Conservation (phyloP, 2,113 vertebrate species). For the Hippocampus zosterae region DNA sequence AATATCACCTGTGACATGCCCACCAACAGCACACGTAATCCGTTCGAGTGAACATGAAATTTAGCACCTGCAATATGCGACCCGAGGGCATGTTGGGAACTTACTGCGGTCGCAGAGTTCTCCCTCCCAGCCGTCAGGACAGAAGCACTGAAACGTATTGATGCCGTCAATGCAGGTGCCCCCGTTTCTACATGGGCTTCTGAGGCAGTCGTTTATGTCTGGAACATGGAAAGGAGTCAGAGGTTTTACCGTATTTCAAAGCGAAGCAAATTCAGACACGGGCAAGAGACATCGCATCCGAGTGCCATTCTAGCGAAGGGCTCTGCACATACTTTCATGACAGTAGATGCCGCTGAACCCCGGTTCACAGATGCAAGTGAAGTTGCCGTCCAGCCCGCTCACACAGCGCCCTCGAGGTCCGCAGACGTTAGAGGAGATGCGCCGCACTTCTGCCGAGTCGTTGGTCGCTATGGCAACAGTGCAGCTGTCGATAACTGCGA, state of each 20-base stretch:
- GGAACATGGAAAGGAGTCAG: neutral
- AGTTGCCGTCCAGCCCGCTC: conserved; percentile 86
- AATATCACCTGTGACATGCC: too few species aligned
- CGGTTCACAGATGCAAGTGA: conserved; percentile 85
- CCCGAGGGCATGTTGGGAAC: conserved; percentile 45
- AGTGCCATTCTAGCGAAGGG: too few species aligned
- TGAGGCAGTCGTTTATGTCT: conserved; percentile 92
- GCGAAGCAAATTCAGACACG: neutral
- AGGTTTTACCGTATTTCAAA: neutral
- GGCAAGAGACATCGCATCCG: neutral
- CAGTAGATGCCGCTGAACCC: conserved; percentile 94
- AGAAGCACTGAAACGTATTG: conserved; percentile 89
- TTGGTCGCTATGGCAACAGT: conserved; percentile 81
- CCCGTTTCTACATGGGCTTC: conserved; percentile 83
- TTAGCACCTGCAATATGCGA: neutral
- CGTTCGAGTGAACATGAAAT: neutral
- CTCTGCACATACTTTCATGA: conserved; percentile 82
- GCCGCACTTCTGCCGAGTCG: conserved; percentile 70
- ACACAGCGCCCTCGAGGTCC: conserved; percentile 85
- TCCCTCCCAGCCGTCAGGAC: conserved; percentile 93
- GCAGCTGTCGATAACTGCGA: conserved; percentile 89
- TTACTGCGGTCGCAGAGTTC: conserved; percentile 87
- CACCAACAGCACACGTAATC: too few species aligned
- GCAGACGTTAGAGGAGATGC: conserved; percentile 82
- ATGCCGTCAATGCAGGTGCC: conserved; percentile 92